Evolutionary conservation across 2,797 vertebrate genomes (phyloP), one percentile per base, ranked within the genome.

Genomic region (Halcyon smyrnensis): DNA sequence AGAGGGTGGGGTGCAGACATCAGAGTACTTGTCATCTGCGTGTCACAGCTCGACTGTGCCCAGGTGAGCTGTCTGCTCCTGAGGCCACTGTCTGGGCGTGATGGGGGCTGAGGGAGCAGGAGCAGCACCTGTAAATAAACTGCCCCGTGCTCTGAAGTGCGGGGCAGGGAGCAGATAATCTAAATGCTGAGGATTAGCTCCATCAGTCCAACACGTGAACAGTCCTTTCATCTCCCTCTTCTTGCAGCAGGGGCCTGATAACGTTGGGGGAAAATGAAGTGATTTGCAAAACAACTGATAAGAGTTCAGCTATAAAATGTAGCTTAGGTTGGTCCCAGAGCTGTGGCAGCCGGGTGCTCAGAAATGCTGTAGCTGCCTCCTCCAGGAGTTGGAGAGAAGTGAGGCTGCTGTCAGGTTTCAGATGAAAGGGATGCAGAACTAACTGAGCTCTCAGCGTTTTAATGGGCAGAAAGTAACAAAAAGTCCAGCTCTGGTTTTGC

Each of bases 1-100:
- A 28, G 54, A 43, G 57, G 2, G 3, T 4, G 48, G 62, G 60
- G 32, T 27, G 4, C 57, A 7, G 1, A 8, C 0, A 2, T 50
- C 63, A 24, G 53, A 3, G 70, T 5, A 2, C 23, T 21, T 4
- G 16, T 8, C 7, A 4, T 1, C 20, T 17, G 32, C 3, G 17
- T 21, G 9, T 27, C 56, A 7, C n/a, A 20, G 71, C 60, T 27
- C 7, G 0, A 56, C 50, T 57, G 36, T 21, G 11, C 4, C 69
- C 62, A 3, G 8, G 5, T 8, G 43, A 6, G 12, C 13, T 5
- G n/a, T 17, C 34, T n/a, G 39, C 28, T 32, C 41, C 4, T 8
- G 57, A 21, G 30, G 30, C 75, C 2, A 0, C 1, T 9, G 46
- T 8, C 37, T 19, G n/a, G 16, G 63, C 27, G 4, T 2, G 28